These are phyloP conservation scores for Tinea pellionella DNA, from an alignment of 2,888 invertebrate genomes.

Conservation along the genomic window DNA sequence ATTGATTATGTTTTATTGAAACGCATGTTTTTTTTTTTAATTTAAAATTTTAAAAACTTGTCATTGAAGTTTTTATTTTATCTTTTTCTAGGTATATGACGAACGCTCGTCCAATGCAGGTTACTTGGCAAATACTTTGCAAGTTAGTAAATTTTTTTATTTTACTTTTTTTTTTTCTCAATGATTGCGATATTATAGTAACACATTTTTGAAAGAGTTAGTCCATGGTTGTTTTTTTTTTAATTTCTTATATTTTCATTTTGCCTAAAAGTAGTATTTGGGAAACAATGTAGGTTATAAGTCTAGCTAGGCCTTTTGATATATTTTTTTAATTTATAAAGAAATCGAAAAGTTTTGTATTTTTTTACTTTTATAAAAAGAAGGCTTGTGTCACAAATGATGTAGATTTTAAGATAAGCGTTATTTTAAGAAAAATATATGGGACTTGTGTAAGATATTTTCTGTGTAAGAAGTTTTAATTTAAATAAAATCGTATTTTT, in stretches of 20 bases:
- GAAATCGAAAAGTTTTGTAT: too few species aligned
- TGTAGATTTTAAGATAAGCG: not conserved
- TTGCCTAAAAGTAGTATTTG: too few species aligned
- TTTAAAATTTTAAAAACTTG: not conserved
- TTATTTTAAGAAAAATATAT: not conserved
- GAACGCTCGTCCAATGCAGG: conserved; percentile 1
- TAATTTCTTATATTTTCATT: too few species aligned
- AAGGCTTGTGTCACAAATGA: too few species aligned
- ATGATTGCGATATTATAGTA: not conserved
- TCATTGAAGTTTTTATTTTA: not conserved
- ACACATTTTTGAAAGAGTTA: not conserved
- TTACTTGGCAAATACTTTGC: not conserved
- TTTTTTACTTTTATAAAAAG: too few species aligned
- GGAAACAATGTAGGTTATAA: too few species aligned
- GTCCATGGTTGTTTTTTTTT: not conserved
- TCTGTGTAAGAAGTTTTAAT: not conserved
- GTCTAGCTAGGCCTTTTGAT: too few species aligned
- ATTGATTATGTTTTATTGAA: not conserved
- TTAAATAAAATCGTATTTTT: too few species aligned
- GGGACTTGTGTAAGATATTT: not conserved
- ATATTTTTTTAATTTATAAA: too few species aligned
- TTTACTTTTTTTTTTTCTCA: not conserved
- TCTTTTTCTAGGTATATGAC: conserved; percentile 6
- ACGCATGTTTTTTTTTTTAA: not conserved
- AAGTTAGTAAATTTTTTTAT: conserved; percentile 3